These are phyloP conservation scores for Cyanoderma ruficeps DNA, from an alignment of 2,113 vertebrate species.

Conservation along the genomic window DNA sequence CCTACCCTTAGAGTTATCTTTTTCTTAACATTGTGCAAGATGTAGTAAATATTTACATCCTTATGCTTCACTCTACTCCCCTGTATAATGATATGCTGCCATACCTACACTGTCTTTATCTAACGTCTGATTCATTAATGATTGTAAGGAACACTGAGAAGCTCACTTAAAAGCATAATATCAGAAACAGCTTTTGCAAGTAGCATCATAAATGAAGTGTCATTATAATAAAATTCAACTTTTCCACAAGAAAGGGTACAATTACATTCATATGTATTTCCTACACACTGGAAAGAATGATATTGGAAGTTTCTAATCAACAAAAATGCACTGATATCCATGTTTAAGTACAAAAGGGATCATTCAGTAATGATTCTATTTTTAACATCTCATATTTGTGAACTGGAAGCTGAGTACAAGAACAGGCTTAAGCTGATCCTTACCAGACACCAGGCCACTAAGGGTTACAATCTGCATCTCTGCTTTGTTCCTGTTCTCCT, in stretches of 20 bases:
- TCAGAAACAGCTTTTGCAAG: constrained; percentile 38
- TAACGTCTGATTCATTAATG: constrained; percentile 53
- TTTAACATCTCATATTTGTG: background rate
- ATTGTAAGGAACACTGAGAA: constrained; percentile 22
- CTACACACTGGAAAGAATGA: background rate
- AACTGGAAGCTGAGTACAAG: background rate
- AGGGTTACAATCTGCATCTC: constrained; percentile 27
- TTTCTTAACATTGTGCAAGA: background rate
- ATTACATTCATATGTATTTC: constrained; percentile 1
- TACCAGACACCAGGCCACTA: background rate
- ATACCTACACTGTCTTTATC: constrained; percentile 43
- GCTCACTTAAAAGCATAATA: constrained; percentile 30
- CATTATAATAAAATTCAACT: background rate
- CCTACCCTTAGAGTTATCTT: constrained; percentile 1
- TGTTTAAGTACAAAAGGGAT: background rate
- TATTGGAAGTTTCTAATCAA: background rate
- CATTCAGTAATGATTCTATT: background rate
- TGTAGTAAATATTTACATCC: constrained; percentile 50
- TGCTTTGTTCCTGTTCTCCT: background rate
- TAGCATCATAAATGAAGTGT: constrained; percentile 13
- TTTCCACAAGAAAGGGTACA: constrained; percentile 13
- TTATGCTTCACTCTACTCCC: constrained; percentile 11
- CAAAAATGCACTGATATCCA: background rate
- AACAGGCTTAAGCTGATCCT: background rate
- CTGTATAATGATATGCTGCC: constrained; percentile 60